Evolutionary conservation across 2,113 vertebrate genomes (phyloP).

Genomic region (Felis chaus): DNA sequence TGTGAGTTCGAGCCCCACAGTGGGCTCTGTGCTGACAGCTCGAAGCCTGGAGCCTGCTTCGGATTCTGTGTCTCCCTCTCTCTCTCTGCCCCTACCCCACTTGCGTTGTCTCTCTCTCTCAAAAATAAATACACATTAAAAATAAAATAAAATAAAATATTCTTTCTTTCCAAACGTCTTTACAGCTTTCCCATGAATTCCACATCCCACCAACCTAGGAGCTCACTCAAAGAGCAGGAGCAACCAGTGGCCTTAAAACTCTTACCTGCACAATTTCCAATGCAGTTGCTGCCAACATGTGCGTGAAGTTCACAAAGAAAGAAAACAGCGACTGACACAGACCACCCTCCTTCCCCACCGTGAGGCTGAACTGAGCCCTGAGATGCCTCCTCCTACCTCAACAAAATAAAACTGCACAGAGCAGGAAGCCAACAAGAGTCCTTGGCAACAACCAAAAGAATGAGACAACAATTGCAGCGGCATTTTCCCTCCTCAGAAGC

Average conservation of each 20-base stretch:
- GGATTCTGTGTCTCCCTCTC: too few species aligned
- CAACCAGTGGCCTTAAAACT: not conserved
- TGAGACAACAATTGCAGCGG: not conserved
- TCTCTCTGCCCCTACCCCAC: too few species aligned
- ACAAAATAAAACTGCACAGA: not conserved
- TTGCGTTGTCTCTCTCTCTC: too few species aligned
- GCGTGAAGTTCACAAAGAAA: not conserved
- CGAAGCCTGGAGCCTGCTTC: too few species aligned
- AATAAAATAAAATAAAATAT: too few species aligned
- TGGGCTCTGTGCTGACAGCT: too few species aligned
- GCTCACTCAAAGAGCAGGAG: not conserved
- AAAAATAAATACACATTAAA: too few species aligned
- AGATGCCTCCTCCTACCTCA: not conserved
- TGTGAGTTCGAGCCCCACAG: too few species aligned
- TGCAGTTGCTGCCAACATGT: not conserved
- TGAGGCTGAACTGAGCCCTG: not conserved
- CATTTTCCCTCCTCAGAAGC: not conserved
- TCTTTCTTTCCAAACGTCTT: conserved; percentile 23
- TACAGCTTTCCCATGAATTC: not conserved
- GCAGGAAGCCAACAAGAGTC: not conserved
- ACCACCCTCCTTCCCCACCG: not conserved
- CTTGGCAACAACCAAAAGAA: not conserved
- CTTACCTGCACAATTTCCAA: conserved; percentile 9
- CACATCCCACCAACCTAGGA: not conserved
- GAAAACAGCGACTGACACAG: not conserved